Percentiles rank a stretch among this genome's conserved stretches.
Evolutionary conservation across 2,888 invertebrate species (phyloP).

Genomic region (Nymphalis c-album): DNA sequence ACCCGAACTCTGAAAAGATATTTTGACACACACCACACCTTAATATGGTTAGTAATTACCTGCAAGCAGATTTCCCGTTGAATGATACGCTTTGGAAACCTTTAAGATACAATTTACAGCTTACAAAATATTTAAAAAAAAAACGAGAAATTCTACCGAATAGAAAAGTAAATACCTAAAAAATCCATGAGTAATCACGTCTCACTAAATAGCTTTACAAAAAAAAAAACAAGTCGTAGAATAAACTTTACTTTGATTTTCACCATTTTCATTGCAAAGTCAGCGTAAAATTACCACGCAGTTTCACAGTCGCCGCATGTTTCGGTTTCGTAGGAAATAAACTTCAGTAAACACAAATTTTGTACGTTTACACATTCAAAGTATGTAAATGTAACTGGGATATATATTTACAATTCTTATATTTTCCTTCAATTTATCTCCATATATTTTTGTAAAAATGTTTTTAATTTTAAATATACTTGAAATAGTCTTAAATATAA

Average conservation of each 20-base stretch:
- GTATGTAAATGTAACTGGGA: background rate
- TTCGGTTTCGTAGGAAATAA: slow-evolving; percentile 21
- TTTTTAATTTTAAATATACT: no score
- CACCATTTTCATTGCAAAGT: slow-evolving; percentile 53
- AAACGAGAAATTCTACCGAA: background rate
- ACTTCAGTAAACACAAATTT: slow-evolving; percentile 19
- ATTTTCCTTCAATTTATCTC: no score
- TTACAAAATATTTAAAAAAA: background rate
- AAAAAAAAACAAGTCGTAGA: slow-evolving; percentile 35
- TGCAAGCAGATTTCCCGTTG: no score
- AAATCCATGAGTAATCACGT: slow-evolving; percentile 27
- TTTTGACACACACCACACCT: no score
- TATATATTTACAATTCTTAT: background rate
- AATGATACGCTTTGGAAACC: no score
- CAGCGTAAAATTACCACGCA: slow-evolving; percentile 52
- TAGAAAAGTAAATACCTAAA: slow-evolving; percentile 15
- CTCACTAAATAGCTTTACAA: slow-evolving; percentile 4
- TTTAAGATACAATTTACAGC: background rate
- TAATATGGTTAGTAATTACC: no score
- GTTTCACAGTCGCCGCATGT: slow-evolving; percentile 42
- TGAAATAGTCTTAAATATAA: no score
- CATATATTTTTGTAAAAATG: no score
- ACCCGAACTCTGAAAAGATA: no score
- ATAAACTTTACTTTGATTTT: slow-evolving; percentile 51
- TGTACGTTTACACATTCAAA: slow-evolving; percentile 14